Evolutionary conservation across 2,797 vertebrate genomes (phyloP).

Genomic region (Dendrocincla tyrannina): DNA sequence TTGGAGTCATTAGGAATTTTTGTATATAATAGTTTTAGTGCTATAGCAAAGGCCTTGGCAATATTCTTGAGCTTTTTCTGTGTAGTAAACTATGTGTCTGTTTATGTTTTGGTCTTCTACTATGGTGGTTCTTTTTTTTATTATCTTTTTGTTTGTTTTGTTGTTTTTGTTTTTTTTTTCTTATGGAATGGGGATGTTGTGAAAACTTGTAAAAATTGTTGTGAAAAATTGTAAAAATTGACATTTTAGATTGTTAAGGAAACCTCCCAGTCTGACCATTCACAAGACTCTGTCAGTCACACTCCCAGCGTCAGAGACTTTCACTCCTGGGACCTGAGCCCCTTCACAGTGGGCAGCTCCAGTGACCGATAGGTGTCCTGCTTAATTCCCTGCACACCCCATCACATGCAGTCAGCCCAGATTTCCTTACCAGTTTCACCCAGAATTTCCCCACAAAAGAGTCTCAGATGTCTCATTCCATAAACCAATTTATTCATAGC

Average conservation of each 20-base stretch:
- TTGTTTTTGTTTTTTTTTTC: background rate
- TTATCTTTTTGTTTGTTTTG: too few species aligned
- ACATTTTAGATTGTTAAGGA: background rate
- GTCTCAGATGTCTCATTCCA: background rate
- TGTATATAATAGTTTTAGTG: background rate
- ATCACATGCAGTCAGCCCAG: background rate
- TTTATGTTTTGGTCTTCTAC: background rate
- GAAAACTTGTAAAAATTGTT: too few species aligned
- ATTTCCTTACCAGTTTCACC: rapidly evolving
- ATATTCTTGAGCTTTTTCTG: background rate
- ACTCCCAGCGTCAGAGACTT: background rate
- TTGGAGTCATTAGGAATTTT: background rate
- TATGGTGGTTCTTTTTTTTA: background rate
- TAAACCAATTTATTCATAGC: rapidly evolving
- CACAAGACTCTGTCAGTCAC: background rate
- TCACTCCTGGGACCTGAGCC: background rate
- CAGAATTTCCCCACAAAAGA: too few species aligned
- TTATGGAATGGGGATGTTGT: background rate
- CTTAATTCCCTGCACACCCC: background rate
- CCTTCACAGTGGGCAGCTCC: background rate
- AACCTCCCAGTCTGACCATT: background rate
- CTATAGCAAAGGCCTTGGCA: background rate
- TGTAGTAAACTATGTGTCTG: background rate
- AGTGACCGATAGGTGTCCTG: rapidly evolving
- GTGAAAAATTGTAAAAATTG: too few species aligned